A percentile compares a stretch with the other conserved stretches of the same genome.
Evolutionary conservation across 2,797 vertebrate genomes (phyloP).

Genomic region (Alosa sapidissima): DNA sequence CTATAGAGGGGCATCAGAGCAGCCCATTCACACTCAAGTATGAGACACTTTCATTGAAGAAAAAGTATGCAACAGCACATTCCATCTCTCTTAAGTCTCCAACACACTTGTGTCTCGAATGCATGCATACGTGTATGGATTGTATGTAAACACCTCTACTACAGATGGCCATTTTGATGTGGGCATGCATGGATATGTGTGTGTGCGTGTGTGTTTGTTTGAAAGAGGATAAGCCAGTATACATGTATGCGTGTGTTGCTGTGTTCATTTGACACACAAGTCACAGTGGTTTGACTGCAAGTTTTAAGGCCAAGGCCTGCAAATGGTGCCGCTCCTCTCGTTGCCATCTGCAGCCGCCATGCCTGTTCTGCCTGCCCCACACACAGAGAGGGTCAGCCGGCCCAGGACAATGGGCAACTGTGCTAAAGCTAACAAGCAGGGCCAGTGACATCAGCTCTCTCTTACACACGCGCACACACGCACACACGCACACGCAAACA

Average conservation of each 20-base stretch:
- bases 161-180: neutral
- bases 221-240: slow-evolving; percentile 12
- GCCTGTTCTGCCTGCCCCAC: slow-evolving; percentile 38
- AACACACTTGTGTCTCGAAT: neutral
- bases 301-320: slow-evolving; percentile 28
- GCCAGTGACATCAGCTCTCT: slow-evolving; percentile 10
- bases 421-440: neutral
- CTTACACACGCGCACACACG: neutral
- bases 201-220: slow-evolving; percentile 30
- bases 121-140: too few relatives aligned
- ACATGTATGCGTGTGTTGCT: slow-evolving; percentile 28
- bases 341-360: slow-evolving; percentile 35
- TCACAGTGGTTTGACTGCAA: neutral
- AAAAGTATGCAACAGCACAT: slow-evolving; percentile 27
- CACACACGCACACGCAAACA: slow-evolving; percentile 5
- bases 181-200: slow-evolving; percentile 26
- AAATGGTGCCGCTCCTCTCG: slow-evolving; percentile 43
- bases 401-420: slow-evolving; percentile 11
- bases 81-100: slow-evolving; percentile 10
- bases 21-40: neutral
- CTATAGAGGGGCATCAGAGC: slow-evolving; percentile 42
- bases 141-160: neutral
- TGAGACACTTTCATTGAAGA: slow-evolving; percentile 5
- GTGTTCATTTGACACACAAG: neutral
- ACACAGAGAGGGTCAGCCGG: neutral